Base-by-base conservation (phyloP, 2,797 vertebrate species). In the Amniataba percoides region DNA sequence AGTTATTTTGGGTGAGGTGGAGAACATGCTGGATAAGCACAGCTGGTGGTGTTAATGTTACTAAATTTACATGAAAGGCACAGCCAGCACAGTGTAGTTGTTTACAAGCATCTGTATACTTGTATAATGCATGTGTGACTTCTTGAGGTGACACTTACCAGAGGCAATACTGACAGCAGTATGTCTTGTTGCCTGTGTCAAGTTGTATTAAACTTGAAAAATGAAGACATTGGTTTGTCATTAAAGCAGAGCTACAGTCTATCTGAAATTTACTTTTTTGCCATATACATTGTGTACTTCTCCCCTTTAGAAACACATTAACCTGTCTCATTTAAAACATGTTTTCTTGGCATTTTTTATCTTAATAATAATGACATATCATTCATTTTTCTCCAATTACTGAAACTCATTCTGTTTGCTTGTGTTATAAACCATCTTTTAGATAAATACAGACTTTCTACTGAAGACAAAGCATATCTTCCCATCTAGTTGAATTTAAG, bases 1-100 rank as follows among this genome's bases (percentile, higher is more conserved):
- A 78, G 88, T 87, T 93, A 92, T 93, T 92, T 92, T 88, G 73
- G 85, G 71, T 57, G 68, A 75, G 59, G 69, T 65, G 27, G 55
- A 84, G 78, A 80, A 83, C 77, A 23, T 81, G 85, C 76, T 81
- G 63, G 52, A 80, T 84, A 86, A 88, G 88, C 87, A 55, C 87
- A 75, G 82, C 80, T 71, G 81, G 43, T 77, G 74, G 70, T 72
- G 51, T 67, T 82, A 77, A 81, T 78, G 83, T 74, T 72, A 43
- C 84, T 79, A 83, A 82, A 77, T 81, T 83, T 84, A 83, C 71
- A 73, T 55, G 19, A 56, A 77, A 65, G 73, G 39, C 43, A 60
- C n/a, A 46, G 7, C 58, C n/a, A 46, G 7, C 58, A 13, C 34
- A 23, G 25, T 39, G 1, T 57, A 40, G 56, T 18, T 59, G 46